These are phyloP conservation scores for Nerophis ophidion DNA, from an alignment of 2,113 vertebrate genomes.

Conservation along the genomic window DNA sequence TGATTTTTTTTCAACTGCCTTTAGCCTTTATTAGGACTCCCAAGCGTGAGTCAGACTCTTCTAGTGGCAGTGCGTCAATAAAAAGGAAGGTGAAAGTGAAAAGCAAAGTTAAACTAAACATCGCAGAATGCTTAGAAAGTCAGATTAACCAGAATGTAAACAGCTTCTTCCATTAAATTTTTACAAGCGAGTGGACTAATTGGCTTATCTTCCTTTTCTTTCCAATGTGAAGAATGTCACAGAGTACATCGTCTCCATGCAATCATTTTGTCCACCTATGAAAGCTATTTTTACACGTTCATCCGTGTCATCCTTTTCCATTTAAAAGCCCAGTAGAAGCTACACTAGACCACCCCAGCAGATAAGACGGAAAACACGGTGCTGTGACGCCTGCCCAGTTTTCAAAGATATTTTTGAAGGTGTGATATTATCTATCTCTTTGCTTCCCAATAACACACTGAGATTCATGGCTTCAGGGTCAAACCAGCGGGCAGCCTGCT, in stretches of 20 bases:
- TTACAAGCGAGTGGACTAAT: not conserved
- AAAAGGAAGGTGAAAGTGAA: no score
- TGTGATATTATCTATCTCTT: constrained; percentile 2
- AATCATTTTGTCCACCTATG: not conserved
- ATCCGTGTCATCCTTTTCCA: constrained; percentile 9
- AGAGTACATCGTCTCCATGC: not conserved
- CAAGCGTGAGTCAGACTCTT: no score
- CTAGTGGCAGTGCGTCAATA: no score
- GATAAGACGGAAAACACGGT: constrained; percentile 10
- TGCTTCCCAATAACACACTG: constrained; percentile 10
- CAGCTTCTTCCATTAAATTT: no score
- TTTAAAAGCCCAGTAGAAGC: not conserved
- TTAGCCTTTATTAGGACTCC: no score
- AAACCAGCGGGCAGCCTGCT: constrained; percentile 7
- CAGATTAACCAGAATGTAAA: no score
- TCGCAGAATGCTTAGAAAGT: no score
- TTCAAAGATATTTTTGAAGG: constrained; percentile 19
- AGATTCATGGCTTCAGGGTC: constrained; percentile 17
- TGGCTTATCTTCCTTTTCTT: not conserved
- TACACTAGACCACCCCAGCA: constrained; percentile 4
- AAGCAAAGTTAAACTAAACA: no score
- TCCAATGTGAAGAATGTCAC: not conserved
- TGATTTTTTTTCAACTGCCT: no score
- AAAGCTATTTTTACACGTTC: constrained; percentile 18
- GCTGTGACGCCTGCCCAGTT: constrained; percentile 12